A percentile compares a stretch with the other conserved stretches of the same genome.
Evolutionary conservation across 2,797 vertebrate species (phyloP).

Genomic region (Danionella dracula): DNA sequence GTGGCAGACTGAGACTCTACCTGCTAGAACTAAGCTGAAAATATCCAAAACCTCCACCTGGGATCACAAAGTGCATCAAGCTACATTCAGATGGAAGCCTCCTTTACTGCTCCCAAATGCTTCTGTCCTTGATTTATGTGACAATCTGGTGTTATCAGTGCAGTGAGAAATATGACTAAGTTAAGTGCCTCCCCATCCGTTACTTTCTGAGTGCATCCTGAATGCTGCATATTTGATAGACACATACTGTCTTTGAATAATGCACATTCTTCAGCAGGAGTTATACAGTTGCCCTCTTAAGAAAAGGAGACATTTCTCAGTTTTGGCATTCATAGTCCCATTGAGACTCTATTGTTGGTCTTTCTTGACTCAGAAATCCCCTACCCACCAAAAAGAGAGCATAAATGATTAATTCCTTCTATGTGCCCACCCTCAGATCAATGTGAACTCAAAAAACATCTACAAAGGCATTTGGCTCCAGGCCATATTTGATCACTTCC

Average conservation of each 20-base stretch:
- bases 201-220: background rate
- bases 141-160: background rate
- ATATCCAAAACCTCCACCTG: constrained; percentile 5
- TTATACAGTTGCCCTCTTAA: background rate
- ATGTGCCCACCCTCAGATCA: constrained; percentile 69
- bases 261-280: background rate
- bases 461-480: constrained; percentile 72
- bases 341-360: constrained; percentile 43
- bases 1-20: constrained; percentile 2
- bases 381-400: constrained; percentile 37
- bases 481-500: constrained; percentile 76
- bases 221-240: background rate
- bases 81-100: background rate
- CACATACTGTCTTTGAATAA: background rate
- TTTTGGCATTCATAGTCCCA: constrained; percentile 11
- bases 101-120: background rate
- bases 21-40: constrained; percentile 12
- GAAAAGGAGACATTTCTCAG: background rate
- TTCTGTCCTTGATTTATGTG: constrained; percentile 11
- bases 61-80: constrained; percentile 7
- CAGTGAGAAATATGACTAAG: constrained; percentile 3
- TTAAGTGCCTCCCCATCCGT: background rate
- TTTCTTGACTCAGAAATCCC: constrained; percentile 51
- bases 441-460: constrained; percentile 71
- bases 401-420: constrained; percentile 70